A percentile compares a stretch with the other conserved stretches of the same genome.
Conservation (phyloP, 2,888 invertebrate species). For the Daptonema setosum region DNA sequence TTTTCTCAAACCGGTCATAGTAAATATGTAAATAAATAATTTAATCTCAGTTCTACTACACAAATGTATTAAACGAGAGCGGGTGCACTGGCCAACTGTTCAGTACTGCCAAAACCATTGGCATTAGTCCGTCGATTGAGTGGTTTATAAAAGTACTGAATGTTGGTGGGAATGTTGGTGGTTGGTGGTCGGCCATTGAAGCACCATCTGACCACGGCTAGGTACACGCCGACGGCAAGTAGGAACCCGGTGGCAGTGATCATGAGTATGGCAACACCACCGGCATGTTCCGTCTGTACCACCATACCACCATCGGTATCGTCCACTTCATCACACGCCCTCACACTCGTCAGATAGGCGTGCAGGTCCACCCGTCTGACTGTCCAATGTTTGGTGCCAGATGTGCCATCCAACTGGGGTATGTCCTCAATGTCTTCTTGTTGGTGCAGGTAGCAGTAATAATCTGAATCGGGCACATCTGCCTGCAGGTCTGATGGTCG, state of each 20-base stretch:
- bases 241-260: not conserved
- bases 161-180: not conserved
- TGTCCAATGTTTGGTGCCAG: not conserved
- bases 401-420: too few species aligned
- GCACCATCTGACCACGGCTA: too few species aligned
- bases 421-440: too few species aligned
- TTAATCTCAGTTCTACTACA: too few species aligned
- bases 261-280: not conserved
- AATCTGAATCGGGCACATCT: not conserved
- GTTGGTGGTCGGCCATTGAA: not conserved
- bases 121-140: not conserved
- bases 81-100: not conserved
- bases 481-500: too few species aligned
- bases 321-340: not conserved
- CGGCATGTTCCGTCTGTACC: too few species aligned
- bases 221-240: not conserved
- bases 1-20: too few species aligned
- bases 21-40: too few species aligned
- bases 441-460: slow-evolving; percentile 3
- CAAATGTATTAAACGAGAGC: too few species aligned
- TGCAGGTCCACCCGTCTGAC: not conserved
- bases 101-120: not conserved
- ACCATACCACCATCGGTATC: not conserved
- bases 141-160: not conserved
- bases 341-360: not conserved